Base-by-base conservation (phyloP, 2,113 vertebrate genomes). In the Odobenus rosmarus region DNA sequence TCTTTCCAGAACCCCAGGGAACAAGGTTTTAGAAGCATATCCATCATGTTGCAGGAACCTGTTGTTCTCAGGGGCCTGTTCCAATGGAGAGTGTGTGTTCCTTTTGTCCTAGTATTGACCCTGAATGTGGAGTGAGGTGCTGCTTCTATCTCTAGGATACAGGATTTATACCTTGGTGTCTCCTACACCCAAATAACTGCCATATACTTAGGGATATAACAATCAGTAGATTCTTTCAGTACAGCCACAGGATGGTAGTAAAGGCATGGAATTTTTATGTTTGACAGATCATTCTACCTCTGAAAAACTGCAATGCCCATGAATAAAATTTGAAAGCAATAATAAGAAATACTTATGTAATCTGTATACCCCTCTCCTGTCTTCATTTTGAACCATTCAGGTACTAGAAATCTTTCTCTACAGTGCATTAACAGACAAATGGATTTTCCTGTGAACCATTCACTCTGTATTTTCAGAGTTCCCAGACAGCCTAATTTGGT, bases 11-110 rank as follows among this genome's bases (percentile, higher is more conserved):
- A 72, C 18, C 11, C 36, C 6, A 4, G 36, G 42, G 36, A 72
- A 24, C 2, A 39, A 39, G 36, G 36, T 90, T 23, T 82, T 26
- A 49, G 7, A 6, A 5, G 15, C n/a, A 21, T 24, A n/a, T 10
- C 16, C 36, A 13, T 36, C 26, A 21, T 11, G 18, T 14, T 6
- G 13, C 13, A 53, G 18, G 57, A 3, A 2, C 12, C 39, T n/a
- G 8, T 23, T 3, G 3, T 12, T 18, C 10, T 23, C 5, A 42
- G 71, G 14, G 21, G 5, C 21, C 18, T 39, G 61, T 39, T 39
- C 76, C 11, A 6, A 8, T 7, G 8, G 21, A 15, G 0, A 7
- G 14, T 6, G 42, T 46, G 39, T 1, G 33, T 4, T 69, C 7
- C 4, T 31, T 71, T 59, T 69, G 39, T 71, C 18, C 21, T 9